A percentile compares a stretch with the other conserved stretches of the same genome.
Evolutionary conservation across 2,797 vertebrate species (phyloP).

Genomic region (Moxostoma hubbsi): DNA sequence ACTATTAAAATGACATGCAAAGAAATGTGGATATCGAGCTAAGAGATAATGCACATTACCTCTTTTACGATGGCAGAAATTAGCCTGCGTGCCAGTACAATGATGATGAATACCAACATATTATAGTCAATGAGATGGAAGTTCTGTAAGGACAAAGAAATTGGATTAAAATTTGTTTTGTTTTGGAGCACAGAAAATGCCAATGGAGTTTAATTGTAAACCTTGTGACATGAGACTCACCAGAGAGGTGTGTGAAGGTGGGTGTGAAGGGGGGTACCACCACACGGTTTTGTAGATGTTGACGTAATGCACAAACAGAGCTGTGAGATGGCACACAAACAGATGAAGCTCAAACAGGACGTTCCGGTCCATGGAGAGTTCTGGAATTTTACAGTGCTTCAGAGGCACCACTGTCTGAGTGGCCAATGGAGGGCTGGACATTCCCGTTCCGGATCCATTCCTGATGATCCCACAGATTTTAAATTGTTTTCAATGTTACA

Average conservation of each 20-base stretch:
- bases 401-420: slow-evolving; percentile 93
- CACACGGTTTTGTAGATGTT: slow-evolving; percentile 99
- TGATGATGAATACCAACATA: slow-evolving; percentile 93
- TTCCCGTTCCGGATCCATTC: slow-evolving; percentile 90
- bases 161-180: too few relatives aligned
- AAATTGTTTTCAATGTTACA: neutral
- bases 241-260: slow-evolving; percentile 95
- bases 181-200: neutral
- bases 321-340: slow-evolving; percentile 95
- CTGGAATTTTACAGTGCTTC: slow-evolving; percentile 95
- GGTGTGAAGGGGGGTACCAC: slow-evolving; percentile 97
- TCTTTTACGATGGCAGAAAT: slow-evolving; percentile 96
- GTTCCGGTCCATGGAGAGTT: slow-evolving; percentile 89
- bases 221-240: slow-evolving; percentile 73
- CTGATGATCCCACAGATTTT: slow-evolving; percentile 68
- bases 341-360: slow-evolving; percentile 95
- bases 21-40: neutral
- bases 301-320: slow-evolving; percentile 97
- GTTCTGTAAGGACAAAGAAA: slow-evolving; percentile 80
- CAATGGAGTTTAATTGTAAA: neutral
- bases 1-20: neutral
- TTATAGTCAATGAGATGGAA: slow-evolving; percentile 99
- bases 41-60: slow-evolving; percentile 75
- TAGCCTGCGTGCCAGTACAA: slow-evolving; percentile 92
- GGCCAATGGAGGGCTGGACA: slow-evolving; percentile 94